Evolutionary conservation across 2,888 invertebrate genomes (phyloP).

Genomic region (Copidosoma aretas): DNA sequence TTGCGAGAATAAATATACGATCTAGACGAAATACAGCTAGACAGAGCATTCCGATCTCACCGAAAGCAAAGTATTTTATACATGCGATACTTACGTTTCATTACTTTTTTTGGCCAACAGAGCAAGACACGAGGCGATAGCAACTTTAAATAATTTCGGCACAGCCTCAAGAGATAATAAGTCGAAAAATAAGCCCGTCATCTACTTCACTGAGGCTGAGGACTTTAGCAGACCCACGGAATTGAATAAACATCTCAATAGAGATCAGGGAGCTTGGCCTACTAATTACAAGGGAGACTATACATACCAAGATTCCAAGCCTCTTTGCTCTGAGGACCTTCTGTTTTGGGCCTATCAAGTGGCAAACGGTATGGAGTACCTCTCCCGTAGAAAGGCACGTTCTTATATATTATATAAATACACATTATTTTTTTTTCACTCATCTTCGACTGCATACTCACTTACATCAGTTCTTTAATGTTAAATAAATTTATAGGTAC

Average conservation of each 20-base stretch:
- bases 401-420: no score
- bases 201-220: slow-evolving; percentile 47
- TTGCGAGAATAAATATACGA: no score
- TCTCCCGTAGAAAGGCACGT: slow-evolving; percentile 78
- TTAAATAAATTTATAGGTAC: slow-evolving; percentile 61
- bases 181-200: slow-evolving; percentile 29
- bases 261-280: slow-evolving; percentile 79
- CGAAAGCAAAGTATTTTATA: no score
- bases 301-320: slow-evolving; percentile 70
- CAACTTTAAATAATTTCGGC: slow-evolving; percentile 66
- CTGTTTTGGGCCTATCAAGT: slow-evolving; percentile 93
- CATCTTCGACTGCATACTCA: no score
- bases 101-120: slow-evolving; percentile 50
- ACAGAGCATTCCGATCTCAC: no score
- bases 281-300: slow-evolving; percentile 82
- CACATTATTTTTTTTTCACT: no score
- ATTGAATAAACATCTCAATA: slow-evolving; percentile 63
- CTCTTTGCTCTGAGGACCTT: slow-evolving; percentile 82
- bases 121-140: slow-evolving; percentile 71
- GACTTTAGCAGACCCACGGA: slow-evolving; percentile 50
- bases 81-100: slow-evolving; percentile 30
- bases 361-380: slow-evolving; percentile 93
- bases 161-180: slow-evolving; percentile 41
- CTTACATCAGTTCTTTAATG: no score
- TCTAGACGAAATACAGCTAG: no score